Evolutionary conservation across 2,797 vertebrate genomes (phyloP), one percentile per base, ranked within the genome.

Genomic region (Leuciscus waleckii): DNA sequence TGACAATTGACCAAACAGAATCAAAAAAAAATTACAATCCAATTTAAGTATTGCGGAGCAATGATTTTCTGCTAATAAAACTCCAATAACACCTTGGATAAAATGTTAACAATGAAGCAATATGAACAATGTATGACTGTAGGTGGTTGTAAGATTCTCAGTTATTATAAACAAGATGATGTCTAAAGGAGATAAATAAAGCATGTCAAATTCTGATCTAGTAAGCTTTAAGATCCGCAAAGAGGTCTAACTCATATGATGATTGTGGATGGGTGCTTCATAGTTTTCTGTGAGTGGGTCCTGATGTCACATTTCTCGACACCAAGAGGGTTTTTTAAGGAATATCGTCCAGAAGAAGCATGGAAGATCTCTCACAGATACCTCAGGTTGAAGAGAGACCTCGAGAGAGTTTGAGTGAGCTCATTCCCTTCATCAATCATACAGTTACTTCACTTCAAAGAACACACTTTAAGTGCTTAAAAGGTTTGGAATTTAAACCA

Each of bases 401-500:
- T 58, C 11, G 75, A 61, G n/a, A 26, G n/a, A 11, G 16, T 49
- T 67, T 83, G 43, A 61, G 49, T 56, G 79, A 74, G 49, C 71
- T 84, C 74, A 68, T 78, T 87, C 70, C 51, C 81, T 86, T 82
- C 84, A 86, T 86, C 78, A 86, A 67, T 51, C 86, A 87, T 75
- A 61, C 81, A 82, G 82, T 35, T 86, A 73, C 69, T 56, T 85
- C 32, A 69, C 86, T 87, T 89, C 86, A 87, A 87, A 86, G 70
- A 86, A 81, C 58, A 88, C 70, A 71, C 56, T 49, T 80, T 77
- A 68, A 79, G 65, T 79, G 75, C 75, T 84, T 88, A 86, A 86
- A 86, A 83, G 82, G 79, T 75, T 79, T 68, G 79, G 88, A 84
- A 77, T 63, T 76, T 79, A 86, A 75, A 86, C 69, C 61, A 86